phyloP scores from a whole-genome alignment of 1,140 invertebrate genomes.

The Dendroctonus valens region DNA sequence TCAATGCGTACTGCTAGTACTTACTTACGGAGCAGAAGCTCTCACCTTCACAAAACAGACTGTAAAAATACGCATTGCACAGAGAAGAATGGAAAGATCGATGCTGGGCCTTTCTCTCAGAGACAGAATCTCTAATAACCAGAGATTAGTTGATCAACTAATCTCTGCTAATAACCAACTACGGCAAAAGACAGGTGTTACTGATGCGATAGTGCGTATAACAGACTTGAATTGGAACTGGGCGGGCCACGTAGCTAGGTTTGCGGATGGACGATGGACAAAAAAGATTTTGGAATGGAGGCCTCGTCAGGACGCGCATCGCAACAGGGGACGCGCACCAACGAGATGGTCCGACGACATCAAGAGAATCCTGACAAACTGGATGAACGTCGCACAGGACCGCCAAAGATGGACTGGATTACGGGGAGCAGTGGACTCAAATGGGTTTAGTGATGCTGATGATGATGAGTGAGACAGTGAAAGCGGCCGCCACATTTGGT shows the following conservation, averaged over 20 bases:
- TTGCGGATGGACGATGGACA: conserved; percentile 9
- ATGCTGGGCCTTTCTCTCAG: conserved; percentile 8
- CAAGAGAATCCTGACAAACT: conserved; percentile 2
- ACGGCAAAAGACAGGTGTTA: conserved; percentile 10
- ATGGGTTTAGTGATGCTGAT: background rate
- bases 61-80: no score
- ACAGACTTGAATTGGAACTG: conserved; percentile 8
- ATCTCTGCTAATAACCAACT: no score
- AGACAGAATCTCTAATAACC: conserved; percentile 8
- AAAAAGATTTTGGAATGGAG: no score
- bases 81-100: no score
- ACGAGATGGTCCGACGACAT: conserved; percentile 6
- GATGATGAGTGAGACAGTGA: background rate
- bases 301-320: conserved; percentile 4
- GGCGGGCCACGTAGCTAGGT: conserved; percentile 15
- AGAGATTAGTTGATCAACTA: no score
- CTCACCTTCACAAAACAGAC: conserved; percentile 5
- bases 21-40: no score
- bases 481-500: no score
- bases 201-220: conserved; percentile 2
- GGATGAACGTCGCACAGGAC: background rate
- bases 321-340: conserved; percentile 9
- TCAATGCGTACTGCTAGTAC: no score
- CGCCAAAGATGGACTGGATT: conserved; percentile 7
- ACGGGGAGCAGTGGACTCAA: conserved; percentile 3